Base-by-base conservation (phyloP, 2,797 vertebrate species). In the Eremophila alpestris region DNA sequence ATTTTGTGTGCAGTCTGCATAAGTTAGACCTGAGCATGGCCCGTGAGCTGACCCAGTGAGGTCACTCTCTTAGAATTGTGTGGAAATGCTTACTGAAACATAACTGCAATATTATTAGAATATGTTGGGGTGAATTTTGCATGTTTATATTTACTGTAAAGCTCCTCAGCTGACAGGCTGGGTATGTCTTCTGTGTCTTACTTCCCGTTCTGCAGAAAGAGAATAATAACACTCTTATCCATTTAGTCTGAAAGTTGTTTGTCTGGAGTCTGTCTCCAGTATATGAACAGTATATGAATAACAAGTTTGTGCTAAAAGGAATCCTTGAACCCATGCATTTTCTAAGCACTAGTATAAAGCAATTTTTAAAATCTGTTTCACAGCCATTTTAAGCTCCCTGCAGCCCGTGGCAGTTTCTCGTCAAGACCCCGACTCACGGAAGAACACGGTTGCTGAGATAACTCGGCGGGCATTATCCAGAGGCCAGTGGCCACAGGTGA, bases 401-500 rank as follows among this genome's bases (percentile, higher is more conserved):
- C 99, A 99, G 94, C 99, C 99, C 48, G 98, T 99, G 20, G 70
- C 99, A 69, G 99, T 99, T 21, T 99, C 98, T 64, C 98, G 99
- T 27, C 95, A 98, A 22, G 99, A 99, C 89, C 99, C 99, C 2
- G 98, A 99, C 91, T 99, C 99, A 11, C 98, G 99, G 63, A 99
- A 98, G 97, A 99, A 99, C 77, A 99, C 99, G 0, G 99, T 99
- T 46, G 96, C 98, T 13, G 99, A 99, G 96, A 99, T 99, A 75
- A 98, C 98, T 7, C 98, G 91, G 55, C 96, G 99, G 90, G 98
- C 99, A 27, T 98, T 98, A 48, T 99, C 99, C 21, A 96, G 89
- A 93, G 99, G 99, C 71, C 96, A 91, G 79, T 99, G 99, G 99
- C 99, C 99, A 36, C 99, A 99, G 99, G 99, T 99, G 90, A 43